These are phyloP conservation scores for Montipora sp. DNA, from an alignment of 64 coral and sea anemone species.

Conservation along the genomic window DNA sequence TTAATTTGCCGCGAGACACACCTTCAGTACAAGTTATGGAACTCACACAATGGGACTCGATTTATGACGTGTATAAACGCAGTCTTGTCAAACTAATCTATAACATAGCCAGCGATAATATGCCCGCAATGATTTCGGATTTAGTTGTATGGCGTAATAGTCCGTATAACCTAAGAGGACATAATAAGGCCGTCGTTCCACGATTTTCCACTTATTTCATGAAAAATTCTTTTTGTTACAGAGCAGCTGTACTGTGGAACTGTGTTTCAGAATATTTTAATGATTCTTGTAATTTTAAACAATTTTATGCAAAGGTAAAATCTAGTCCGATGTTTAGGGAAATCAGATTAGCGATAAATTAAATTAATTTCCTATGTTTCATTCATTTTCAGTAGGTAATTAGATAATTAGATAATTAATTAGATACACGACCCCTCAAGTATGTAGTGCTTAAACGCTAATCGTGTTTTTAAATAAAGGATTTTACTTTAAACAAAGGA, in stretches of 20 bases:
- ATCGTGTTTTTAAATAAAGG: too few relatives aligned
- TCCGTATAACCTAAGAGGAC: neutral
- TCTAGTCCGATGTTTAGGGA: neutral
- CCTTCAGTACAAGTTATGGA: neutral
- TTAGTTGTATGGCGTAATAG: neutral
- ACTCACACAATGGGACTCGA: slow-evolving; percentile 1
- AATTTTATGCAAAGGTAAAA: neutral
- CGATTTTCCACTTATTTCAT: neutral
- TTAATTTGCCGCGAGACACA: neutral
- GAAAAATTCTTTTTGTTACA: neutral
- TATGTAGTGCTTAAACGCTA: too few relatives aligned
- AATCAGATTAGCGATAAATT: too few relatives aligned
- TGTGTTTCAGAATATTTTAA: neutral
- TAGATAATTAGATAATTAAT: too few relatives aligned
- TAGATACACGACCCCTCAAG: too few relatives aligned
- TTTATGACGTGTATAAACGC: neutral
- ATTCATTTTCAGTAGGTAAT: too few relatives aligned
- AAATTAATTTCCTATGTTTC: too few relatives aligned
- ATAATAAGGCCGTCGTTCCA: neutral
- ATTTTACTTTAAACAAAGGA: too few relatives aligned
- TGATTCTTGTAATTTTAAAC: neutral
- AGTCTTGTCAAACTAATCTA: too few relatives aligned
- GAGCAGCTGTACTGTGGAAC: neutral
- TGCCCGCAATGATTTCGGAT: neutral
- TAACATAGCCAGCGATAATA: slow-evolving; percentile 1